Evolutionary conservation across 2,113 vertebrate genomes (phyloP).

Genomic region (Thamnophis sirtalis): DNA sequence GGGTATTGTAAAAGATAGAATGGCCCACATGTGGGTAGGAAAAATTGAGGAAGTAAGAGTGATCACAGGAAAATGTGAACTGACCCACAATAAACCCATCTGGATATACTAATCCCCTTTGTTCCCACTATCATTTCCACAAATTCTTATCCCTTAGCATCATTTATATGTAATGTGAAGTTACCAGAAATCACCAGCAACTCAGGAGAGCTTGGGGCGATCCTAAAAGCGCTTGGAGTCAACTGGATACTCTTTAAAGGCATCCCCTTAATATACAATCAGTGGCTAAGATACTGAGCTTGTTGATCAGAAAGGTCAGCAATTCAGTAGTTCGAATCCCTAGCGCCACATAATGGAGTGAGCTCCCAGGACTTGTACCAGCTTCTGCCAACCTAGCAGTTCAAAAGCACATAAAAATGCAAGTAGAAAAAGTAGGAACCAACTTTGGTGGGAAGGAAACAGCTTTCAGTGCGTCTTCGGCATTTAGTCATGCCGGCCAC

Average conservation of each 20-base stretch:
- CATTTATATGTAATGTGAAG: neutral
- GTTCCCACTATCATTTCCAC: neutral
- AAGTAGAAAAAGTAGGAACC: too few relatives aligned
- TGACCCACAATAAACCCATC: neutral
- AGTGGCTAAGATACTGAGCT: too few relatives aligned
- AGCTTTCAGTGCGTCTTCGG: too few relatives aligned
- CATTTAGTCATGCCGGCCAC: too few relatives aligned
- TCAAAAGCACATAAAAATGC: too few relatives aligned
- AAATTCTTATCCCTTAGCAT: neutral
- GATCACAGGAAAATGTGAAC: neutral
- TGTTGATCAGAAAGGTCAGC: too few relatives aligned
- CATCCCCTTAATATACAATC: neutral
- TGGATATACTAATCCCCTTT: neutral
- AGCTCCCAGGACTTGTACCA: too few relatives aligned
- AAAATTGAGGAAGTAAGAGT: neutral
- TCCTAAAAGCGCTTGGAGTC: neutral
- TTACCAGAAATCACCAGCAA: neutral
- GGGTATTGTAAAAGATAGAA: neutral
- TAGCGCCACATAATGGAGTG: too few relatives aligned
- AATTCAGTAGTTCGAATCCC: too few relatives aligned
- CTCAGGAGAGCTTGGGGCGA: neutral
- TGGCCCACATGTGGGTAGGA: neutral
- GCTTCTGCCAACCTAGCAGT: too few relatives aligned
- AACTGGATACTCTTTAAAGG: neutral
- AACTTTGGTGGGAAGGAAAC: too few relatives aligned